Base-by-base conservation (phyloP, 2,888 invertebrate species). In the Coremacera marginata region DNA sequence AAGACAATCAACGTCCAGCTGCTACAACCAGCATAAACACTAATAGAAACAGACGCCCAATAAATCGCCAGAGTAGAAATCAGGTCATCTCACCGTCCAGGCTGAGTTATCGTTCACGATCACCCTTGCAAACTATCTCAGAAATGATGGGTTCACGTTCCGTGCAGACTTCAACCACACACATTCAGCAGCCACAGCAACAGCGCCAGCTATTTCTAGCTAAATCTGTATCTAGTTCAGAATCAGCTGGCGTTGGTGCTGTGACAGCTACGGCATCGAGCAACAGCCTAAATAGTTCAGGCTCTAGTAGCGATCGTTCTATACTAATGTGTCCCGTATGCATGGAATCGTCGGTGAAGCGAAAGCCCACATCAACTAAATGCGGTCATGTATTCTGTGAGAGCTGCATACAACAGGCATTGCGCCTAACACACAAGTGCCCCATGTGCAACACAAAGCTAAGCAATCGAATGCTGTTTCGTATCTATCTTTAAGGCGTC, bases 341-440 rank as follows among this genome's bases (percentile, higher is more conserved):
- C 37, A 79, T 88, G 77, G 87, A 88, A 0, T 44, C 70, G 0
- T 84, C 80, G 1, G 74, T 79, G 0, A 71, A 60, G 0, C 83
- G 81, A 0, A 78, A 83, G 4, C 88, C 87, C 0, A 82, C 82
- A 4, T 78, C 84, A 0, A 87, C 87, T 5, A 79, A 81, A 34
- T 87, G 87, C 71, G 87, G 87, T 0, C 87, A 87, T 67, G 81
- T 87, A 0, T 87, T 84, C 57, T 87, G 87, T 27, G 79, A 82
- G 1, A 11, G 0, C 0, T 87, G 87, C 73, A 85, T 87, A 5
- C 62, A 75, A 14, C 4, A 77, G 11, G 83, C 83, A 3, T 52
- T 83, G 5, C 76, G 70, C 0, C 0, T 77, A 5, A 81, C 80
- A 0, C 82, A 78, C 22, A 88, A 86, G 19, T 87, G 87, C 19